These are phyloP conservation scores for Lepidochitona cinerea DNA, from an alignment of 2,888 invertebrate species.

Conservation along the genomic window DNA sequence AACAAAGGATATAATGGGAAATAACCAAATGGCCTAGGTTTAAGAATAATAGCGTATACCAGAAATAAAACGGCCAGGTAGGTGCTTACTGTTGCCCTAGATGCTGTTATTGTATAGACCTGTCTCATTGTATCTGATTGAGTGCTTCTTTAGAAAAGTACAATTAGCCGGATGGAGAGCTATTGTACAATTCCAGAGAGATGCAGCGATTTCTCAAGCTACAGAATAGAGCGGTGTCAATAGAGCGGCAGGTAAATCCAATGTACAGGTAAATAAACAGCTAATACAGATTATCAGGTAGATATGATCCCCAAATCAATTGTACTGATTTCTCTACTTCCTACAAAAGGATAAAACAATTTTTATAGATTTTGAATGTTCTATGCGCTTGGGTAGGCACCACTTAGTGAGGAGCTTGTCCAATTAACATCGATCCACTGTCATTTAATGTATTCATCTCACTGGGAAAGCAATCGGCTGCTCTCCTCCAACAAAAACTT, in stretches of 20 bases:
- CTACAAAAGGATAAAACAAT: background rate
- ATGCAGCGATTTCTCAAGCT: constrained; percentile 3
- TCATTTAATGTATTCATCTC: constrained; percentile 2
- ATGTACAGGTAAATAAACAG: background rate
- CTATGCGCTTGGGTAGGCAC: background rate
- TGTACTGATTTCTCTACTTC: background rate
- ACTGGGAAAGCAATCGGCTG: constrained; percentile 1
- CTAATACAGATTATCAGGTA: background rate
- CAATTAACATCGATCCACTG: background rate
- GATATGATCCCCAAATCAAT: background rate
- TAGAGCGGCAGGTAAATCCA: constrained; percentile 1
- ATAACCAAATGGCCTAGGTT: background rate
- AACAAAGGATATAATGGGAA: constrained; percentile 5
- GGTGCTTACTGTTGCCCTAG: background rate
- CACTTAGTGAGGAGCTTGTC: background rate
- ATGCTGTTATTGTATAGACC: background rate
- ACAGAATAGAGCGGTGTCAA: background rate
- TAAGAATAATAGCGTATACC: background rate
- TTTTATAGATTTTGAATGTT: constrained; percentile 4
- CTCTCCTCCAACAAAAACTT: background rate
- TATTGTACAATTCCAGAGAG: background rate
- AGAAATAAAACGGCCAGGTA: background rate
- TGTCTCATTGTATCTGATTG: background rate
- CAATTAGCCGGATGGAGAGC: background rate
- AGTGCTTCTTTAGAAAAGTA: background rate